Evolutionary conservation across 2,888 invertebrate species (phyloP).

Genomic region (Ichneumoninae sp.): DNA sequence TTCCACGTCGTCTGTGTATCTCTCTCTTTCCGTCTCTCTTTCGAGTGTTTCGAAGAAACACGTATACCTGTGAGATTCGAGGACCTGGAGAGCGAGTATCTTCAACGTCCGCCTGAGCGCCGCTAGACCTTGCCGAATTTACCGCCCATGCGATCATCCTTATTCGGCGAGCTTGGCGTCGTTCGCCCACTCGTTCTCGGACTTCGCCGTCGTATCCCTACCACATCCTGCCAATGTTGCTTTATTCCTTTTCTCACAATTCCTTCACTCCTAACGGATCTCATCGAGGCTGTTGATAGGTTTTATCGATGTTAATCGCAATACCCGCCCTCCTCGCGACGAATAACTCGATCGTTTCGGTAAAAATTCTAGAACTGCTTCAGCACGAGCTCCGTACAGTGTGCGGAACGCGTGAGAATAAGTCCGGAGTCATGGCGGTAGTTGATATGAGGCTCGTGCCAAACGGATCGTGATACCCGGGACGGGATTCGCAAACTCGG

Average conservation of each 20-base stretch:
- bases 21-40: constrained; percentile 20
- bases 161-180: constrained; percentile 56
- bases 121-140: constrained; percentile 57
- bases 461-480: constrained; percentile 27
- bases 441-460: constrained; percentile 48
- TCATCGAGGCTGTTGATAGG: neutral
- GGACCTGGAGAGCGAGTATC: constrained; percentile 25
- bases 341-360: constrained; percentile 7
- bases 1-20: constrained; percentile 38
- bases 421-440: constrained; percentile 36
- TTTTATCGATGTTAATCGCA: neutral
- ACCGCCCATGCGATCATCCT: constrained; percentile 59
- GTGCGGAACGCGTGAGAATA: constrained; percentile 25
- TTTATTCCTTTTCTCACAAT: neutral
- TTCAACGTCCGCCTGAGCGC: constrained; percentile 29
- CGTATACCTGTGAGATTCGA: constrained; percentile 7
- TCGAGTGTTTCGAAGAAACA: constrained; percentile 31
- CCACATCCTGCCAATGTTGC: neutral
- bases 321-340: neutral
- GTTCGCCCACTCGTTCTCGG: constrained; percentile 47
- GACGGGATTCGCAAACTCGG: constrained; percentile 13
- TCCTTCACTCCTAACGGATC: neutral
- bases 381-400: constrained; percentile 1
- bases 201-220: neutral
- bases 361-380: neutral